Conservation (phyloP, 2,797 vertebrate genomes). For the Tamandua tetradactyla region DNA sequence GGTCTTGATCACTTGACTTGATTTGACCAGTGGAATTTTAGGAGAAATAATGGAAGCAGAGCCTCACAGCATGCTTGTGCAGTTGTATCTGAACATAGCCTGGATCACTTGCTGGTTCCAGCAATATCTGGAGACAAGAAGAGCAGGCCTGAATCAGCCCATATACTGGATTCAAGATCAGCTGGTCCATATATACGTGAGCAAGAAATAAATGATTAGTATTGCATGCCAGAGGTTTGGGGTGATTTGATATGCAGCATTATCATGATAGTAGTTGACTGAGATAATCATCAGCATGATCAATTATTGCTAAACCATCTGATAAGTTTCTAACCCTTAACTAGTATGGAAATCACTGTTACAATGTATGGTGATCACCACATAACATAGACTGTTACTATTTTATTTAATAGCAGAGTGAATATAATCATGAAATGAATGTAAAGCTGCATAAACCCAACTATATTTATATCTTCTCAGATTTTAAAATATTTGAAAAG, state of each 20-base stretch:
- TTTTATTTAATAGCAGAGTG: constrained; percentile 62
- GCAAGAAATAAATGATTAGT: not conserved
- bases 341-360: constrained; percentile 13
- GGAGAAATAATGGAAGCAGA: not conserved
- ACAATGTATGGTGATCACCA: constrained; percentile 35
- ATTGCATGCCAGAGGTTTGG: not conserved
- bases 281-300: not conserved
- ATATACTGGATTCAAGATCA: not conserved
- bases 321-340: not conserved
- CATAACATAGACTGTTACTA: not conserved
- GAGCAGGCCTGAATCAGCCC: too few relatives aligned
- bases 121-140: not conserved
- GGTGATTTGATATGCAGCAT: not conserved
- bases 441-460: constrained; percentile 30
- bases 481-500: constrained; percentile 36
- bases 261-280: not conserved
- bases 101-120: not conserved
- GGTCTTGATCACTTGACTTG: not conserved
- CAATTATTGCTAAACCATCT: not conserved
- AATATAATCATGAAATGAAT: constrained; percentile 57
- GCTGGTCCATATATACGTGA: not conserved
- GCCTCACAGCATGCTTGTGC: not conserved
- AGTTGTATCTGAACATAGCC: not conserved
- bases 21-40: not conserved
- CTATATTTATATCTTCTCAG: not conserved